phyloP scores from a whole-genome alignment of 2,888 invertebrate genomes.

The Encarsia formosa region DNA sequence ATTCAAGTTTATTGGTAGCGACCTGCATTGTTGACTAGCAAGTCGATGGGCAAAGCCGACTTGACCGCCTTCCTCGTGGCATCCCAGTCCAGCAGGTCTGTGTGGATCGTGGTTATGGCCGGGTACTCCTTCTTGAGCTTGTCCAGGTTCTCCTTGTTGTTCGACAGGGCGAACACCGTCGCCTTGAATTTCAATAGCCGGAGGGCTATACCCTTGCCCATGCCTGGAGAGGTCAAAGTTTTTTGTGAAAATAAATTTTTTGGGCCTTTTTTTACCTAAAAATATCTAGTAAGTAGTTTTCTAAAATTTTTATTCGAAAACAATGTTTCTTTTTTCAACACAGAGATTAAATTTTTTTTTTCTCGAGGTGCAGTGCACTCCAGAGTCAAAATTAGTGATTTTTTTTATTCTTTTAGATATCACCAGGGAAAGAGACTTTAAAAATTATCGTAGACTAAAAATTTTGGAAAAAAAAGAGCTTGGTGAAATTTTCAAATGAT shows the following conservation, averaged over 20 bases:
- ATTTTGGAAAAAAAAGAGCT: too few species aligned
- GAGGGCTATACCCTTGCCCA: constrained; percentile 69
- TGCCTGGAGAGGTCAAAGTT: constrained; percentile 44
- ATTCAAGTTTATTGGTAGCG: too few species aligned
- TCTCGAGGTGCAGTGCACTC: too few species aligned
- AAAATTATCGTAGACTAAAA: too few species aligned
- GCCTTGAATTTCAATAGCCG: constrained; percentile 68
- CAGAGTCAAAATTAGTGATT: too few species aligned
- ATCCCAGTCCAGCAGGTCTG: constrained; percentile 75
- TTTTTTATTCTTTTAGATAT: too few species aligned
- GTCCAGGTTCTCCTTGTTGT: constrained; percentile 64
- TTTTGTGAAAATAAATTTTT: too few species aligned
- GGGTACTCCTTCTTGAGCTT: constrained; percentile 60
- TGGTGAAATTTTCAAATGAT: too few species aligned
- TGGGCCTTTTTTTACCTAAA: too few species aligned
- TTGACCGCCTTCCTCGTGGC: constrained; percentile 60
- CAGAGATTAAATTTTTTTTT: too few species aligned
- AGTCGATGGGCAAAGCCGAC: constrained; percentile 66
- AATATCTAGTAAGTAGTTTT: not conserved
- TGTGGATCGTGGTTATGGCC: constrained; percentile 62
- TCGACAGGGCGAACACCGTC: constrained; percentile 73
- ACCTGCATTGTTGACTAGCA: constrained; percentile 90
- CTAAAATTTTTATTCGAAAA: not conserved
- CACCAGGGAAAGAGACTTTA: too few species aligned
- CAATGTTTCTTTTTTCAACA: not conserved